phyloP scores from a whole-genome alignment of 2,113 vertebrate genomes.

The Chloebia gouldiae region DNA sequence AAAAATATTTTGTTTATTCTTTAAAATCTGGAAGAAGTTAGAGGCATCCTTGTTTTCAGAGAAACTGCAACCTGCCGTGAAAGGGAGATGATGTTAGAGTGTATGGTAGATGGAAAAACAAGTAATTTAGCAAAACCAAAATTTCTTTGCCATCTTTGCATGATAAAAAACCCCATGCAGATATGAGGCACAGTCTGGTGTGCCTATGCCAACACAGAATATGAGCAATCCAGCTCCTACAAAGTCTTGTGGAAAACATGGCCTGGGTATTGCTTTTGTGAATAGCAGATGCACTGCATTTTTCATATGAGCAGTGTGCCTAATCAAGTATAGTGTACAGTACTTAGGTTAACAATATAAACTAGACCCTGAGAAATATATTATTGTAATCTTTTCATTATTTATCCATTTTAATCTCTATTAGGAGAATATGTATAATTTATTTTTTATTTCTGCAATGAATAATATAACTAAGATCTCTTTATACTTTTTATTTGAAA shows the following conservation, averaged over 20 bases:
- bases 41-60: background rate
- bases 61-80: background rate
- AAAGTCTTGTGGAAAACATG: background rate
- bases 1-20: background rate
- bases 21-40: background rate
- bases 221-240: background rate
- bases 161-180: background rate
- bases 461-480: conserved; percentile 52
- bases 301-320: conserved; percentile 39
- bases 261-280: conserved; percentile 26
- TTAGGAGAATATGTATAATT: conserved; percentile 57
- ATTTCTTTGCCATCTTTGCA: background rate
- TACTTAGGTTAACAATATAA: conserved; percentile 59
- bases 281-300: conserved; percentile 36
- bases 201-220: background rate
- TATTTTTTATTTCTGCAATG: conserved; percentile 58
- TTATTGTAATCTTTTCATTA: conserved; percentile 46
- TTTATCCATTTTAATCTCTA: conserved; percentile 60
- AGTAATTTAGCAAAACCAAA: background rate
- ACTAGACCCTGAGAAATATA: conserved; percentile 41
- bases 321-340: background rate
- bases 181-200: background rate
- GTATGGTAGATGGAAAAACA: background rate
- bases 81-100: background rate
- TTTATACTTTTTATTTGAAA: conserved; percentile 24